Percentiles rank a stretch among this genome's conserved stretches.
These are phyloP conservation scores for Diplogasteroides magnus DNA, from an alignment of 1,140 invertebrate species.

Conservation along the genomic window DNA sequence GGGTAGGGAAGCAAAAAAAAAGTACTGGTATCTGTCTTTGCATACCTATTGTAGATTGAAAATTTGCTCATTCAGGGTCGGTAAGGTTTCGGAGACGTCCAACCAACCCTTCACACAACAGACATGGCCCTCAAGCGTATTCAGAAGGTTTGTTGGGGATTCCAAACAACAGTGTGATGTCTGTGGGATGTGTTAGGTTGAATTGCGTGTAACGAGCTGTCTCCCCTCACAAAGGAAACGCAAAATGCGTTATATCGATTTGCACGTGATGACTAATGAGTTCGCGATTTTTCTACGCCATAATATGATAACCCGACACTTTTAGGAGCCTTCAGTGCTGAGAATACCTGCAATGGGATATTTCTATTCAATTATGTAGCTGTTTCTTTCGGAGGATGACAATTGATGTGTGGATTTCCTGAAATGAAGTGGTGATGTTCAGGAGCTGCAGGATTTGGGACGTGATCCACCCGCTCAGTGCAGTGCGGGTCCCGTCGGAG, in stretches of 20 bases:
- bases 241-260: not conserved
- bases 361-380: not conserved
- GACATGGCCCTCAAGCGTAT: constrained; percentile 37
- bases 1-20: no score
- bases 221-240: no score
- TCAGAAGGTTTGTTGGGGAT: constrained; percentile 29
- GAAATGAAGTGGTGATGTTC: constrained; percentile 2
- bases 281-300: not conserved
- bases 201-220: not conserved
- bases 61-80: not conserved
- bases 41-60: not conserved
- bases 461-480: constrained; percentile 96
- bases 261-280: not conserved
- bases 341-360: not conserved
- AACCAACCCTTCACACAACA: not conserved
- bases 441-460: constrained; percentile 90
- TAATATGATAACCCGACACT: not conserved
- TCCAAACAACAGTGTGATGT: not conserved
- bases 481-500: constrained; percentile 91
- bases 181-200: constrained; percentile 59
- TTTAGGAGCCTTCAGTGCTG: not conserved
- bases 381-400: not conserved
- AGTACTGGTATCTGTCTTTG: no score
- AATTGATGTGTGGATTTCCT: not conserved
- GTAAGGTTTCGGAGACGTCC: not conserved